Evolutionary conservation across 2,113 vertebrate genomes (phyloP), one percentile per base, ranked within the genome.

Genomic region (Rhabdornis inornatus): DNA sequence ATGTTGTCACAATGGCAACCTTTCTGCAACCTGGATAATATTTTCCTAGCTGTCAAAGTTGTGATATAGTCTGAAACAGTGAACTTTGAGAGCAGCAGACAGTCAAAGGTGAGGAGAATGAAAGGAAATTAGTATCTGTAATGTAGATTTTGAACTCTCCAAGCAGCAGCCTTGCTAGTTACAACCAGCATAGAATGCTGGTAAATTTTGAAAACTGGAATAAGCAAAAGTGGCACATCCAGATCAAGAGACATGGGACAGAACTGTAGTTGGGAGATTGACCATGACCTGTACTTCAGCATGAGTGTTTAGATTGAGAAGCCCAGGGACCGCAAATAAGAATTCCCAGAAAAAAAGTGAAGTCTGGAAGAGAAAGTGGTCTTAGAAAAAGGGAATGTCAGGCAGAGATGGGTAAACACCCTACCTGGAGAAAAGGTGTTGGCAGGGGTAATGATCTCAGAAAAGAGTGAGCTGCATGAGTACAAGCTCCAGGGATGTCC

Each of bases 401-500:
- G 31, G 13, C 4, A 68, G 14, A 69, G 4, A 8, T 60, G 57
- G 6, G 10, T 61, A 28, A 72, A 33, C 8, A 3, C 2, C 2
- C 15, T 47, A 11, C 22, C 27, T 69, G 19, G 4, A 83, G 13
- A 27, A 75, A 72, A 63, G 13, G 31, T 20, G 2, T 5, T 64
- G 13, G 4, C 7, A 31, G 13, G 8, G 5, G 3, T 11, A 17
- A 53, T 59, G 18, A 56, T 47, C 23, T 7, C 7, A 37, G 40
- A 61, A 75, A 70, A 14, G 20, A 60, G 22, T 23, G 7, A 15
- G 2, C 15, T 85, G 6, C 5, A 15, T 33, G 37, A 30, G 5
- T 9, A 33, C 3, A 19, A 56, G 5, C 0, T 3, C 16, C 20
- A 6, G 28, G 10, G 2, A 27, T 40, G 15, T 33, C 14, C 22